phyloP scores from a whole-genome alignment of 1,140 invertebrate genomes.

The Bursaphelenchus mucronatus region DNA sequence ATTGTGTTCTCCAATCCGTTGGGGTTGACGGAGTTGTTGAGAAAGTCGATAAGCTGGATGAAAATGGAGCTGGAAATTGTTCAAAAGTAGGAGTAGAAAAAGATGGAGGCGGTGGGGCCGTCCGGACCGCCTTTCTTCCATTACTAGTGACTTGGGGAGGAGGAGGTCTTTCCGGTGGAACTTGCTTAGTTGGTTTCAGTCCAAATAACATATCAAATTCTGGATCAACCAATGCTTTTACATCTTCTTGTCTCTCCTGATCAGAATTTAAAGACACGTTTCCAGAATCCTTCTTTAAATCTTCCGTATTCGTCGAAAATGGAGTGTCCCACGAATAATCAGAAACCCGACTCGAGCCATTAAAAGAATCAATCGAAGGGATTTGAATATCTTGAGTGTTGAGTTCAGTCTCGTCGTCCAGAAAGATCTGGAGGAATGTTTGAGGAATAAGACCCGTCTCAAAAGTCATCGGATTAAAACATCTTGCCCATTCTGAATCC shows the following conservation, averaged over 20 bases:
- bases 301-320: too few species aligned
- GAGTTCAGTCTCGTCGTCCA: conserved; percentile 39
- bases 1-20: conserved; percentile 13
- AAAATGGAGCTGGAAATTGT: background rate
- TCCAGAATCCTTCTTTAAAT: conserved; percentile 4
- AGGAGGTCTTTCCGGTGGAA: conserved; percentile 3
- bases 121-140: conserved; percentile 20
- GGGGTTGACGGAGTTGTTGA: background rate
- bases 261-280: background rate
- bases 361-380: too few species aligned
- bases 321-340: too few species aligned
- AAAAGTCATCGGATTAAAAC: conserved; percentile 45
- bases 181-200: background rate
- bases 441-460: conserved; percentile 46
- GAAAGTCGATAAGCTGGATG: conserved; percentile 2
- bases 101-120: conserved; percentile 26
- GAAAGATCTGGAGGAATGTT: conserved; percentile 51
- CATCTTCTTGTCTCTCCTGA: too few species aligned
- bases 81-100: too few species aligned
- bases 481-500: conserved; percentile 50
- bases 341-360: too few species aligned
- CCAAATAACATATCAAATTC: too few species aligned
- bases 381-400: background rate
- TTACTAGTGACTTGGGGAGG: background rate
- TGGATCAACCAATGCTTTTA: too few species aligned